phyloP scores from a whole-genome alignment of 2,888 invertebrate species.

The Andrena flavipes region DNA sequence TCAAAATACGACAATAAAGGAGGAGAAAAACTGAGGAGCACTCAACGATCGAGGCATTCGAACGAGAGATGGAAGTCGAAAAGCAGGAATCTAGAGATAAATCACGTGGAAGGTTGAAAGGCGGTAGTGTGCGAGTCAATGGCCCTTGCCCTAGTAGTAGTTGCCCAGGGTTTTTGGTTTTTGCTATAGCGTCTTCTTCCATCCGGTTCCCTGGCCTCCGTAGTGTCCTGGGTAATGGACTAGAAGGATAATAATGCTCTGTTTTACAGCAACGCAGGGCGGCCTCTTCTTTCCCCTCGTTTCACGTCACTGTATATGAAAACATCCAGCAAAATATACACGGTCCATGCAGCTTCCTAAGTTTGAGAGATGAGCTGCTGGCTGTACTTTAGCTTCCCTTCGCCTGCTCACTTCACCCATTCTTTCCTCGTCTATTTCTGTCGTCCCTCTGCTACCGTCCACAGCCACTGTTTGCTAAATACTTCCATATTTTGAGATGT shows the following conservation, averaged over 20 bases:
- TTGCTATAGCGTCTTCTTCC: slow-evolving; percentile 71
- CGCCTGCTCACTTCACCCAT: slow-evolving; percentile 13
- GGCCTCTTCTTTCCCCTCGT: slow-evolving; percentile 63
- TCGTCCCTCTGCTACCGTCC: not conserved
- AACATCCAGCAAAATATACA: slow-evolving; percentile 78
- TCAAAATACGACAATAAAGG: slow-evolving; percentile 31
- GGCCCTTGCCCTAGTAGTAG: slow-evolving; percentile 78
- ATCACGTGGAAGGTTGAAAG: slow-evolving; percentile 76
- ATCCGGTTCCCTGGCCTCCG: slow-evolving; percentile 71
- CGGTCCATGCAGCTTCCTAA: slow-evolving; percentile 76
- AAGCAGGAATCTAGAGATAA: slow-evolving; percentile 76
- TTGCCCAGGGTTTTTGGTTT: slow-evolving; percentile 81
- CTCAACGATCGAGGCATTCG: slow-evolving; percentile 60
- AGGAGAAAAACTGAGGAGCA: slow-evolving; percentile 45
- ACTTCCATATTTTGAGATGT: slow-evolving; percentile 1
- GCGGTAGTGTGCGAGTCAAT: slow-evolving; percentile 81
- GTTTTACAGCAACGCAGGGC: slow-evolving; percentile 78
- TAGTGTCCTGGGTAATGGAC: slow-evolving; percentile 81
- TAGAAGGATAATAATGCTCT: slow-evolving; percentile 83
- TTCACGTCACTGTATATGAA: slow-evolving; percentile 74
- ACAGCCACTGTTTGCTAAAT: not conserved
- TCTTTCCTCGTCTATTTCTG: not conserved
- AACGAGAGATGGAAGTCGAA: slow-evolving; percentile 75
- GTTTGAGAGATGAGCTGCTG: slow-evolving; percentile 77
- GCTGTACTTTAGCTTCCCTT: slow-evolving; percentile 32